Evolutionary conservation across 2,888 invertebrate species (phyloP).

Genomic region (Leptopilina myrica): DNA sequence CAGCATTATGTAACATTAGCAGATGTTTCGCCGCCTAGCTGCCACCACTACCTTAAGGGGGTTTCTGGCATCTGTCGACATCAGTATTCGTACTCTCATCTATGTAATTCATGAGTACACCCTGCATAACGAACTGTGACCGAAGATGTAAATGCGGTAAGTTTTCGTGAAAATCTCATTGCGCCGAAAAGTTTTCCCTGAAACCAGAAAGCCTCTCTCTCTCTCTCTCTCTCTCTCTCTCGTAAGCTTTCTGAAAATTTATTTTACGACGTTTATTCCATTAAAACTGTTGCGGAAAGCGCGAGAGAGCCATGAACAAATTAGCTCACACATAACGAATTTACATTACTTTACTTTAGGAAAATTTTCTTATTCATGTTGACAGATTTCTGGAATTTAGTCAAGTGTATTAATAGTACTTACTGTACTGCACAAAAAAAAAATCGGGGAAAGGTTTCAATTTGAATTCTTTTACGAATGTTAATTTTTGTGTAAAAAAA

Average conservation of each 20-base stretch:
- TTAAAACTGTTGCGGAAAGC: conserved; percentile 23
- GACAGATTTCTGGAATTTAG: background rate
- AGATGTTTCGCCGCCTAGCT: background rate
- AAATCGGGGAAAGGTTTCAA: too few relatives aligned
- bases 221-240: background rate
- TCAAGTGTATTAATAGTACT: background rate
- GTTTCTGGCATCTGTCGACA: conserved; percentile 22
- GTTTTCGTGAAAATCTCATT: conserved; percentile 39
- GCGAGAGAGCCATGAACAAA: conserved; percentile 13
- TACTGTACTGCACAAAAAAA: too few relatives aligned
- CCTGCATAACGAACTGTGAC: conserved; percentile 37
- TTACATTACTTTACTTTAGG: conserved; percentile 14
- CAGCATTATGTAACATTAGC: conserved; percentile 29
- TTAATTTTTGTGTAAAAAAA: too few relatives aligned
- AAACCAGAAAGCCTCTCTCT: background rate
- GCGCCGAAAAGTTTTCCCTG: conserved; percentile 27
- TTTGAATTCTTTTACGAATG: too few relatives aligned
- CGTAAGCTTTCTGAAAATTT: conserved; percentile 40
- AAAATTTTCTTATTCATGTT: conserved; percentile 31
- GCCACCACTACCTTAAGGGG: too few relatives aligned
- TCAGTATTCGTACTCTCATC: conserved; percentile 33
- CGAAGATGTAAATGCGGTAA: conserved; percentile 37
- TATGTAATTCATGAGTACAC: conserved; percentile 39
- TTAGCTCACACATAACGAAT: conserved; percentile 17
- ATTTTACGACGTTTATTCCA: conserved; percentile 37